These are phyloP conservation scores for Daubentonia madagascariensis DNA, from an alignment of 2,113 vertebrate genomes.

Conservation along the genomic window DNA sequence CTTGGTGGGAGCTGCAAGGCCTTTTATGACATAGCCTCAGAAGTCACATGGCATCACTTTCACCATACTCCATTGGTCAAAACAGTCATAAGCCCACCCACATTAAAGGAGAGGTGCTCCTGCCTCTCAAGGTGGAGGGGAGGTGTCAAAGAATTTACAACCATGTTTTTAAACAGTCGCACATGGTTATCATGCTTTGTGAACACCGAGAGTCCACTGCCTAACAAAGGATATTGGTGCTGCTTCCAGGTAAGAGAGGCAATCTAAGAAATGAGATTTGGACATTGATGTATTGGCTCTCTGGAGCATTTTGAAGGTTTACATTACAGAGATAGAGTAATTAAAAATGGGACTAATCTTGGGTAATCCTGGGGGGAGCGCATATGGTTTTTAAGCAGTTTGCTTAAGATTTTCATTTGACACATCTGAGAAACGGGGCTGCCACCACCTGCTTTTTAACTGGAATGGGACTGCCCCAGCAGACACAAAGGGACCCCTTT, in stretches of 20 bases:
- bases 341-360: not conserved
- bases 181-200: not conserved
- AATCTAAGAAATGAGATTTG: not conserved
- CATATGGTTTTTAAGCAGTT: not conserved
- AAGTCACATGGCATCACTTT: not conserved
- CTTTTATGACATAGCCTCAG: not conserved
- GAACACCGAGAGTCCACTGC: rapidly evolving
- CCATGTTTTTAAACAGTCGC: not conserved
- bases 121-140: no score
- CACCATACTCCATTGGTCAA: rapidly evolving
- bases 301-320: not conserved
- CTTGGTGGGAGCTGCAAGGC: not conserved
- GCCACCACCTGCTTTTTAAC: not conserved
- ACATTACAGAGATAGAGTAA: not conserved
- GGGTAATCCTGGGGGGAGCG: not conserved
- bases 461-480: not conserved
- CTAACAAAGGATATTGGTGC: not conserved
- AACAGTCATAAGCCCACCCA: not conserved
- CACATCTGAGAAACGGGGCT: not conserved
- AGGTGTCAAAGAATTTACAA: not conserved
- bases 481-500: not conserved
- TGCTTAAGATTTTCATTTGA: not conserved
- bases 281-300: not conserved
- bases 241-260: not conserved
- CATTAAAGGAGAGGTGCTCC: not conserved